phyloP scores from a whole-genome alignment of 2,888 invertebrate species.

The Drosophila mettleri region DNA sequence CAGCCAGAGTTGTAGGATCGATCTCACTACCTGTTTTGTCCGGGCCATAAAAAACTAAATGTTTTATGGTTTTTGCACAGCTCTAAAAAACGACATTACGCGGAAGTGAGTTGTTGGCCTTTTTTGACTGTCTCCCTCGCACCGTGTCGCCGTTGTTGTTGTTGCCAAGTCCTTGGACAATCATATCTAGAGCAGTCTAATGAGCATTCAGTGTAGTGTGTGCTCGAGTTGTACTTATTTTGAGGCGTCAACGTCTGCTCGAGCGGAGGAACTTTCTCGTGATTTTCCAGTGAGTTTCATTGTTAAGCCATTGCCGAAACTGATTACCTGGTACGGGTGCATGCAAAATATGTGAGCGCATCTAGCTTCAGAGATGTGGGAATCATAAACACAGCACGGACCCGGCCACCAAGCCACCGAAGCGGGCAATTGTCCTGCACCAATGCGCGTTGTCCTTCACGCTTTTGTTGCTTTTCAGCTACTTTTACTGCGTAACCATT shows the following conservation, averaged over 20 bases:
- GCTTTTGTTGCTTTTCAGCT: slow-evolving; percentile 64
- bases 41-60: slow-evolving; percentile 69
- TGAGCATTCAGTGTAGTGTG: slow-evolving; percentile 21
- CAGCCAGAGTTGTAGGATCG: background rate
- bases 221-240: slow-evolving; percentile 22
- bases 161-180: slow-evolving; percentile 51
- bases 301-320: slow-evolving; percentile 49
- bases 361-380: slow-evolving; percentile 4
- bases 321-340: slow-evolving; percentile 49
- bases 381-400: slow-evolving; percentile 42
- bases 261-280: slow-evolving; percentile 54
- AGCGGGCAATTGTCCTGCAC: slow-evolving; percentile 55
- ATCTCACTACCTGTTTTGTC: slow-evolving; percentile 23
- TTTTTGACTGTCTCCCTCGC: slow-evolving; percentile 1
- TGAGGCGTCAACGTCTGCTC: slow-evolving; percentile 14
- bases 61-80: slow-evolving; percentile 56
- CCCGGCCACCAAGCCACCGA: slow-evolving; percentile 34
- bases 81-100: slow-evolving; percentile 60
- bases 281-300: slow-evolving; percentile 76
- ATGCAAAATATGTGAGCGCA: slow-evolving; percentile 24
- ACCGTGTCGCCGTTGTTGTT: background rate
- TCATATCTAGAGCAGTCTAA: slow-evolving; percentile 65
- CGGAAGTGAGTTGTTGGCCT: slow-evolving; percentile 62
- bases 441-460: slow-evolving; percentile 66
- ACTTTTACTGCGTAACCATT: slow-evolving; percentile 76